These are phyloP conservation scores for Gymnocephalus cernua DNA, from an alignment of 2,113 vertebrate genomes.

Conservation along the genomic window DNA sequence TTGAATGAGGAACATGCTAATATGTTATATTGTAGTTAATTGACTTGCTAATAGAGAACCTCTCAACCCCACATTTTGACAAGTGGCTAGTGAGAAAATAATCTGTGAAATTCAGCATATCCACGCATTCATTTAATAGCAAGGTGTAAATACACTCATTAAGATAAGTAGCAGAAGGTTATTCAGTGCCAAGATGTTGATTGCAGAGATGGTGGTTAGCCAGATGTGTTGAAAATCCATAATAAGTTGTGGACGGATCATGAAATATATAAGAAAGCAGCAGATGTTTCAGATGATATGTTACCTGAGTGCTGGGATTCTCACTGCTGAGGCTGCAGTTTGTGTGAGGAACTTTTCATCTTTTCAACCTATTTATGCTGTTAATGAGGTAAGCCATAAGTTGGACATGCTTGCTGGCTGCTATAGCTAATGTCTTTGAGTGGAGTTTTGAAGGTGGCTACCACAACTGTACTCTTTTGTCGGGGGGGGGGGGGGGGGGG, in stretches of 20 bases:
- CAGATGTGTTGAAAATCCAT: slow-evolving; percentile 43
- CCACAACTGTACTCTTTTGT: slow-evolving; percentile 49
- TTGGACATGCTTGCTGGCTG: slow-evolving; percentile 35
- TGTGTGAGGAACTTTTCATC: slow-evolving; percentile 11
- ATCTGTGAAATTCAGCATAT: slow-evolving; percentile 36
- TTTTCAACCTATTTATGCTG: slow-evolving; percentile 23
- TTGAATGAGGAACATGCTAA: slow-evolving; percentile 19
- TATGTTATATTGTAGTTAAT: slow-evolving; percentile 27
- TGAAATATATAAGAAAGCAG: slow-evolving; percentile 32
- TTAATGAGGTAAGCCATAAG: slow-evolving; percentile 36
- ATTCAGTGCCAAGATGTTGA: slow-evolving; percentile 29
- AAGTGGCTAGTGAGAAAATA: slow-evolving; percentile 12
- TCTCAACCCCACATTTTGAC: slow-evolving; percentile 31
- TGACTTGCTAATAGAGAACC: slow-evolving; percentile 38
- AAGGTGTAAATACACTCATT: slow-evolving; percentile 47
- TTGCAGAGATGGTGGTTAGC: slow-evolving; percentile 32
- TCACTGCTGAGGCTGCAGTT: slow-evolving; percentile 18
- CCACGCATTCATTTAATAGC: slow-evolving; percentile 16
- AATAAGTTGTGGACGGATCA: slow-evolving; percentile 25
- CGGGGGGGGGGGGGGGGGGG: slow-evolving; percentile 41
- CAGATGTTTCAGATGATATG: slow-evolving; percentile 38
- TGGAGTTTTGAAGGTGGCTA: slow-evolving; percentile 74
- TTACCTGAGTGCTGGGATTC: not conserved
- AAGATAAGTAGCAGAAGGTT: slow-evolving; percentile 21
- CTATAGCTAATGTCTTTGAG: slow-evolving; percentile 61